A percentile compares a stretch with the other conserved stretches of the same genome.
These are phyloP conservation scores for Epistrophe grossulariae DNA, from an alignment of 2,888 invertebrate genomes.

Conservation along the genomic window DNA sequence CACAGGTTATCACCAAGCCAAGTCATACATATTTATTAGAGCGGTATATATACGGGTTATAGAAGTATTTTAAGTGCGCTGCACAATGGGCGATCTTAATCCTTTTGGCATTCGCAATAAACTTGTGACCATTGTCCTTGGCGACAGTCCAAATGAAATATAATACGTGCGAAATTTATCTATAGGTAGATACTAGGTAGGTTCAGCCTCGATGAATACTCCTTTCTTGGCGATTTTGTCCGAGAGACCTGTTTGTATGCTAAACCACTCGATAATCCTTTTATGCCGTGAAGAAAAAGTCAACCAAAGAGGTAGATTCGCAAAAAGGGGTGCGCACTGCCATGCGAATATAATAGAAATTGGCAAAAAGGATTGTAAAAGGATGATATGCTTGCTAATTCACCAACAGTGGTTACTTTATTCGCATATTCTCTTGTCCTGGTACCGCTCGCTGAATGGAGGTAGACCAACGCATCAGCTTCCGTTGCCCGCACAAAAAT, in stretches of 20 bases:
- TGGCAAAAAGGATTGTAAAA: slow-evolving; percentile 69
- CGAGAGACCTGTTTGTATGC: slow-evolving; percentile 28
- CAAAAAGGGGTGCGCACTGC: slow-evolving; percentile 55
- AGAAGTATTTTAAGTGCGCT: slow-evolving; percentile 37
- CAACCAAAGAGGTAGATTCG: slow-evolving; percentile 52
- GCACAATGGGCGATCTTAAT: slow-evolving; percentile 38
- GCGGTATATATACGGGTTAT: neutral
- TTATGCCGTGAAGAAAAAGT: slow-evolving; percentile 66
- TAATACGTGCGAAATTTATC: slow-evolving; percentile 35
- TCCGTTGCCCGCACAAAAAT: slow-evolving; percentile 60
- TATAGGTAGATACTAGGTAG: neutral
- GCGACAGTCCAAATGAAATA: slow-evolving; percentile 24
- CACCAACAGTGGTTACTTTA: slow-evolving; percentile 58
- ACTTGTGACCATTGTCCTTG: slow-evolving; percentile 47
- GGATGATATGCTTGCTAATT: slow-evolving; percentile 75
- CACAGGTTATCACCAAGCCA: slow-evolving; percentile 15
- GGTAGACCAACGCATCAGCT: slow-evolving; percentile 75
- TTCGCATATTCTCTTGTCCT: slow-evolving; percentile 43
- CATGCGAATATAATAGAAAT: slow-evolving; percentile 50
- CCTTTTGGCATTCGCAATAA: slow-evolving; percentile 54
- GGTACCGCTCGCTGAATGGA: slow-evolving; percentile 52
- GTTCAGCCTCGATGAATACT: neutral
- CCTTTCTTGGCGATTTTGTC: slow-evolving; percentile 32
- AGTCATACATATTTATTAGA: neutral
- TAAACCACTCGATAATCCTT: slow-evolving; percentile 71